These are phyloP conservation scores for Atta texana DNA, from an alignment of 1,140 invertebrate species.

Conservation along the genomic window DNA sequence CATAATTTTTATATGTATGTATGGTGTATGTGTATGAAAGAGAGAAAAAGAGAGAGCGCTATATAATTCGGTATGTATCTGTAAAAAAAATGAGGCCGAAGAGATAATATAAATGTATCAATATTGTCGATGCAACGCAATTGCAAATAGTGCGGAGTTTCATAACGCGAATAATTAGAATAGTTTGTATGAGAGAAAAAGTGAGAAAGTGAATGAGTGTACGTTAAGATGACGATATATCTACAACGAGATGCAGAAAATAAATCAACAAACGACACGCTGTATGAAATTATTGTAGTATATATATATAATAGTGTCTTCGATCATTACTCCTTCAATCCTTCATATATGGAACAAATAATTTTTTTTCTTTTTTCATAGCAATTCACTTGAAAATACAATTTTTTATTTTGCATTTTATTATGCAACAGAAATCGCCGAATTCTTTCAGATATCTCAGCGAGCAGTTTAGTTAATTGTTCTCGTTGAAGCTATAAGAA, in stretches of 20 bases:
- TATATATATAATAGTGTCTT: conserved; percentile 54
- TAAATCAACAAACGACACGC: conserved; percentile 71
- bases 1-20: conserved; percentile 77
- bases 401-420: not conserved
- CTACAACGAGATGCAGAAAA: conserved; percentile 70
- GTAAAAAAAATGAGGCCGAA: conserved; percentile 35
- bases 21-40: conserved; percentile 38
- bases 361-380: not conserved
- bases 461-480: not conserved
- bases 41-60: not conserved
- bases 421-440: not conserved
- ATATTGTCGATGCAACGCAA: conserved; percentile 19
- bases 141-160: conserved; percentile 62
- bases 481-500: not conserved
- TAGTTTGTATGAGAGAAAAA: conserved; percentile 46
- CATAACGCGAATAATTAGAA: conserved; percentile 67
- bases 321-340: conserved; percentile 48
- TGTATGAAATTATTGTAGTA: conserved; percentile 74
- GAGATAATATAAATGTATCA: conserved; percentile 22
- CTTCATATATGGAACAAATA: conserved; percentile 3
- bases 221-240: conserved; percentile 68
- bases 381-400: not conserved
- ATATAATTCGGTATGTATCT: conserved; percentile 21
- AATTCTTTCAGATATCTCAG: not conserved
- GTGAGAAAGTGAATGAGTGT: conserved; percentile 20